Evolutionary conservation across 2,888 invertebrate species (phyloP), one percentile per base, ranked within the genome.

Genomic region (Rhimphoctona megacephalus): DNA sequence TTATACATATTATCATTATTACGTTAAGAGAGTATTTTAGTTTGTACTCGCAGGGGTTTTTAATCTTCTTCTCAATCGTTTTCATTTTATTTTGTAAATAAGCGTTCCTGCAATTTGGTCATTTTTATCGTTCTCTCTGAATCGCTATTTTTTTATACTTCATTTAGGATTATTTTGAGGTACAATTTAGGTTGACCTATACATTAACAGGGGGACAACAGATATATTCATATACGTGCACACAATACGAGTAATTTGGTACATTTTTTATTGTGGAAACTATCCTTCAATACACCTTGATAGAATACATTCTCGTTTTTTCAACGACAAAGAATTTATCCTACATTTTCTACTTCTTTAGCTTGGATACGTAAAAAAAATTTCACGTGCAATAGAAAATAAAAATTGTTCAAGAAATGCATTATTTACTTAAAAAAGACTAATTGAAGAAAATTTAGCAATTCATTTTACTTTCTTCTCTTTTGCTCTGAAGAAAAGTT

Each of bases 11-110:
- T 61, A 30, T 30, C 30, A 17, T 61, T 61, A 61, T 30, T 61
- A 61, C 17, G 61, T 30, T n/a, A 1, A 61, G 61, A 61, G 30
- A 61, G 30, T 61, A 61, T 61, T 61, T 57, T 25, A 57, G 57
- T 30, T 61, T 30, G 30, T 30, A 30, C 22, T 61, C 30, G 61
- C 6, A 5, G 30, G 30, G 61, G 17, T 61, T 30, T 61, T 61
- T 30, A 61, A 61, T 61, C 61, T 61, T 61, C 17, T 61, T 30
- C 61, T 61, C 61, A 30, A 30, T 61, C 30, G 30, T 30, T 14
- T 30, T 30, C 61, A 61, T 61, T 61, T 14, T 61, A 30, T 61
- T 30, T 17, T 17, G 61, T 6, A 61, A 61, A 61, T 61, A 30
- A 30, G 17, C 61, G 61, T 30, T 61, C 6, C 17, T 30, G 17